Conservation (phyloP, 2,113 vertebrate genomes). For the Ellobius talpinus region DNA sequence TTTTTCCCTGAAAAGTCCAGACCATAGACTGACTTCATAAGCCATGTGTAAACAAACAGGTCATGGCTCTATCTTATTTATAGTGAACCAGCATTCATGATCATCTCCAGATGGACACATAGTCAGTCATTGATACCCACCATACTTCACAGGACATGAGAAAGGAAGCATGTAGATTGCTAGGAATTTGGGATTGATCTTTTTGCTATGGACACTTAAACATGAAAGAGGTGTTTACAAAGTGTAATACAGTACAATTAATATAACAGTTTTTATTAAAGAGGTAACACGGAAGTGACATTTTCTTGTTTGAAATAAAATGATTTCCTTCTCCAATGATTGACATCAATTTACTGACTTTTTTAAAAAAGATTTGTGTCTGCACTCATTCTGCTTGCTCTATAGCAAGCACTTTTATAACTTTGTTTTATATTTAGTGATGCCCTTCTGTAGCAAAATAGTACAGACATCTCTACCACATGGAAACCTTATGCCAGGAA, state of each 20-base stretch:
- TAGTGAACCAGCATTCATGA: not conserved
- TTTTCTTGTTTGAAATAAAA: slow-evolving; percentile 26
- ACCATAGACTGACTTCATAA: not conserved
- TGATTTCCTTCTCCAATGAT: not conserved
- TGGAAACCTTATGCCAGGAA: not conserved
- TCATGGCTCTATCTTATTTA: not conserved
- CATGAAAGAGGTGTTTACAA: not conserved
- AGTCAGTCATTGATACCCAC: rapidly evolving
- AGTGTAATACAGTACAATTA: not conserved
- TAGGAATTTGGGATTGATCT: not conserved
- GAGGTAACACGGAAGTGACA: not conserved
- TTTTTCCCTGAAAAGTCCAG: slow-evolving; percentile 4
- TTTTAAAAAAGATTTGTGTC: not conserved
- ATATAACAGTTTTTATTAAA: not conserved
- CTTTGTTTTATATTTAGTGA: not conserved
- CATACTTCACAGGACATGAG: not conserved
- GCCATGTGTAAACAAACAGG: not conserved
- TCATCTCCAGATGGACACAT: rapidly evolving
- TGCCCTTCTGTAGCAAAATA: not conserved
- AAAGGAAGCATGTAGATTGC: not conserved
- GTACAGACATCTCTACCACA: not conserved
- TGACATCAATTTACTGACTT: not conserved
- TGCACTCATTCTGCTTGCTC: not conserved
- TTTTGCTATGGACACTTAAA: not conserved
- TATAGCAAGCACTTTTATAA: not conserved